Conservation (phyloP, 2,888 invertebrate species). For the Anthrax anthrax region DNA sequence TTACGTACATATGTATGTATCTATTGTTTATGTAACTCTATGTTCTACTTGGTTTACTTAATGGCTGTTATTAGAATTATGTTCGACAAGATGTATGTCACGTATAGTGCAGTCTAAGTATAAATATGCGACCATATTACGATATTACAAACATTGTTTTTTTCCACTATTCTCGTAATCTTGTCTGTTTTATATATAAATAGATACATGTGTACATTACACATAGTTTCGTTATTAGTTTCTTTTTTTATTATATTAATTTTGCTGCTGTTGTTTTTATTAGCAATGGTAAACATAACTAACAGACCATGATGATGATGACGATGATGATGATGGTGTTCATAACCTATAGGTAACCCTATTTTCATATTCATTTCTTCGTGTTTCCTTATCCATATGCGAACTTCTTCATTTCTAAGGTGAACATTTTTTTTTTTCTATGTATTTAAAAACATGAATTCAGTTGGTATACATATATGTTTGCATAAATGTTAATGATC, state of each 20-base stretch:
- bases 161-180: too few relatives aligned
- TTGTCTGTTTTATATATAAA: too few relatives aligned
- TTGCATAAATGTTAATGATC: too few relatives aligned
- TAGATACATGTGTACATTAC: too few relatives aligned
- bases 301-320: slow-evolving; percentile 4
- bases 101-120: slow-evolving; percentile 4
- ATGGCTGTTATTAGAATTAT: slow-evolving; percentile 8
- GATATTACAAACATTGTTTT: too few relatives aligned
- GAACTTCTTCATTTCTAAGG: neutral
- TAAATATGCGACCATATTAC: neutral
- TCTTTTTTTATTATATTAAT: neutral
- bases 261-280: too few relatives aligned
- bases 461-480: too few relatives aligned
- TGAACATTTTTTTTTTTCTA: too few relatives aligned
- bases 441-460: too few relatives aligned
- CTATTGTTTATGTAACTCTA: too few relatives aligned
- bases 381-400: neutral
- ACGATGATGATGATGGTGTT: neutral
- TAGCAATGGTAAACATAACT: neutral
- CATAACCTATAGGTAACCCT: neutral
- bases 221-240: too few relatives aligned
- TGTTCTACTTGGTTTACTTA: slow-evolving; percentile 7
- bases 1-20: too few relatives aligned
- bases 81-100: slow-evolving; percentile 8
- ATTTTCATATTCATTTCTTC: neutral